A percentile compares a stretch with the other conserved stretches of the same genome.
Conservation (phyloP, 1,140 invertebrate species). For the Ladona fulva region DNA sequence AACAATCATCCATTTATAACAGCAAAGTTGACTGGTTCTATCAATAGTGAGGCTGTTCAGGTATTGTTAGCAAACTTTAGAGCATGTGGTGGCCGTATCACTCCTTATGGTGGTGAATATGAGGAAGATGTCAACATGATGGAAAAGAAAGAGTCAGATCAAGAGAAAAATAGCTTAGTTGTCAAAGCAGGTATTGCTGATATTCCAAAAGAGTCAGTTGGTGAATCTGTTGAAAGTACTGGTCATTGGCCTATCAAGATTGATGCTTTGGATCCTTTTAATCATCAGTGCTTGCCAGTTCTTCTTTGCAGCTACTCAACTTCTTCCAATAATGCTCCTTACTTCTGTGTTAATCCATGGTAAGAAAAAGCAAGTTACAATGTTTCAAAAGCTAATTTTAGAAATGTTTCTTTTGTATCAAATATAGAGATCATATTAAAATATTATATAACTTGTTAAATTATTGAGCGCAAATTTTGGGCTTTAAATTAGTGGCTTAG, state of each 20-base stretch:
- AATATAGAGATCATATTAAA: too few relatives aligned
- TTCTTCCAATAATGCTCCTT: conserved; percentile 67
- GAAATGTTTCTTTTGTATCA: too few relatives aligned
- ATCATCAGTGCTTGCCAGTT: conserved; percentile 82
- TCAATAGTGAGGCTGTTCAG: conserved; percentile 50
- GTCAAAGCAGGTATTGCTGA: background rate
- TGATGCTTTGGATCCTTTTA: conserved; percentile 76
- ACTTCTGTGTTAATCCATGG: conserved; percentile 85
- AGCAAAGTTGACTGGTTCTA: conserved; percentile 54
- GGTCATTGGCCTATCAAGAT: conserved; percentile 25
- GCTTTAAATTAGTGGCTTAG: too few relatives aligned
- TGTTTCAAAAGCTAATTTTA: too few relatives aligned
- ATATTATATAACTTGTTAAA: too few relatives aligned
- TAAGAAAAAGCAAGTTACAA: conserved; percentile 34
- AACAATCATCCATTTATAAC: conserved; percentile 60
- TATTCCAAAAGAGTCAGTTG: background rate
- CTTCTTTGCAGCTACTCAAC: conserved; percentile 87
- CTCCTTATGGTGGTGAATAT: conserved; percentile 30
- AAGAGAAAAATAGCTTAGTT: conserved; percentile 26
- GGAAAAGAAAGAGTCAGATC: conserved; percentile 27
- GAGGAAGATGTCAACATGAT: conserved; percentile 17
- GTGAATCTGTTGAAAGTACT: background rate
- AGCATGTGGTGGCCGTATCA: conserved; percentile 67
- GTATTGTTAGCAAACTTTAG: conserved; percentile 73
- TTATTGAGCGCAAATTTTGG: too few relatives aligned